phyloP scores from a whole-genome alignment of 2,113 vertebrate genomes.

The Cyprinodon brontotheroides region DNA sequence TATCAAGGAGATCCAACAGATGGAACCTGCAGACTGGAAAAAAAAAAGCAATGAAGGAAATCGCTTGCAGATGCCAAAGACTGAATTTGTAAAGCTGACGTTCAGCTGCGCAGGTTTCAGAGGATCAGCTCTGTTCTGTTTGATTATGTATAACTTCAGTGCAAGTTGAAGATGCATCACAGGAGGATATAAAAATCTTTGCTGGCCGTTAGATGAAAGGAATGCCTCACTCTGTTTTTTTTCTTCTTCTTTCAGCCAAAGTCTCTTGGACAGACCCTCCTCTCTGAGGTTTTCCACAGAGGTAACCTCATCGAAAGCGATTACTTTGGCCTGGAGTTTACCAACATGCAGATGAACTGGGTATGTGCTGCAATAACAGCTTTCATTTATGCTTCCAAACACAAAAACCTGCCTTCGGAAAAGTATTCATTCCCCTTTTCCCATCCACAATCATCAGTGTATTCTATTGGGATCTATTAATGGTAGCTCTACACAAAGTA shows the following conservation, averaged over 20 bases:
- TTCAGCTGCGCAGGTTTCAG: conserved; percentile 4
- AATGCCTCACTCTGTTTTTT: conserved; percentile 18
- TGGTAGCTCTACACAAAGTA: background rate
- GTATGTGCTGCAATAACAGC: conserved; percentile 77
- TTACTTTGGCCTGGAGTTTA: conserved; percentile 97
- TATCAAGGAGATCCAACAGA: conserved; percentile 31
- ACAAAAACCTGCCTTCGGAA: background rate
- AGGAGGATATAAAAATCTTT: conserved; percentile 8
- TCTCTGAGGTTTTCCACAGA: conserved; percentile 86
- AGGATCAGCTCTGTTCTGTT: background rate
- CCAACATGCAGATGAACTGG: conserved; percentile 89
- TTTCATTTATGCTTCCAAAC: conserved; percentile 12
- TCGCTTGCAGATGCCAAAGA: conserved; percentile 50
- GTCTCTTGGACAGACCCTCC: conserved; percentile 81
- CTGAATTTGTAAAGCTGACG: conserved; percentile 4
- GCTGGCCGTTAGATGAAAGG: conserved; percentile 27
- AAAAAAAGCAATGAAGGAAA: conserved; percentile 43
- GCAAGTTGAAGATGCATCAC: conserved; percentile 3
- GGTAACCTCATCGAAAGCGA: conserved; percentile 93
- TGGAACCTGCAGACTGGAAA: conserved; percentile 26
- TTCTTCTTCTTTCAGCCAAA: conserved; percentile 80
- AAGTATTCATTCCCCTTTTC: background rate
- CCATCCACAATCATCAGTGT: background rate
- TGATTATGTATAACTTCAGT: background rate
- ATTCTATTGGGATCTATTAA: background rate